A percentile compares a stretch with the other conserved stretches of the same genome.
Conservation (phyloP, 2,888 invertebrate genomes). For the Epistrophella euchroma region DNA sequence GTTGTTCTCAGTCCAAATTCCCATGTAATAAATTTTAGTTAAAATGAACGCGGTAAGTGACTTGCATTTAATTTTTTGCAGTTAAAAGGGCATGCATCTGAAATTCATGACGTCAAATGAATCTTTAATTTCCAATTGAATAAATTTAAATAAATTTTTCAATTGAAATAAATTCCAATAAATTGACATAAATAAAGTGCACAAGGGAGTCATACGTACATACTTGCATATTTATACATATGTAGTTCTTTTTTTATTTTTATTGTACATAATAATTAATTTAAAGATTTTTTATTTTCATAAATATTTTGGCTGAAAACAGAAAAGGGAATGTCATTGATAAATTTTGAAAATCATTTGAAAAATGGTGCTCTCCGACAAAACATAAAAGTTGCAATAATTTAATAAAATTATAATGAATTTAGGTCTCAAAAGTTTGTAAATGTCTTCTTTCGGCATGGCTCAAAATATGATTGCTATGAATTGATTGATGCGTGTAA, state of each 20-base stretch:
- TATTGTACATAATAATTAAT: background rate
- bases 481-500: too few species aligned
- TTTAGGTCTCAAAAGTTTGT: too few species aligned
- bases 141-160: background rate
- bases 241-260: background rate
- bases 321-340: too few species aligned
- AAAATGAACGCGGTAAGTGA: background rate
- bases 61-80: background rate
- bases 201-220: background rate
- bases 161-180: constrained; percentile 16
- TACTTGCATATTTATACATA: background rate
- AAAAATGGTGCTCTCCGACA: too few species aligned
- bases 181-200: constrained; percentile 7
- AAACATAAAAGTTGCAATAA: too few species aligned
- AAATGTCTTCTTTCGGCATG: too few species aligned
- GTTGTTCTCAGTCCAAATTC: too few species aligned
- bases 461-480: too few species aligned
- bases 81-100: background rate
- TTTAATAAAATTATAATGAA: too few species aligned
- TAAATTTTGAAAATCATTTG: too few species aligned
- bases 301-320: too few species aligned
- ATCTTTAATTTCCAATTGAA: background rate
- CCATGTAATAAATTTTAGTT: background rate
- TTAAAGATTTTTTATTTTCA: too few species aligned
- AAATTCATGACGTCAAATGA: background rate